Percentiles rank a stretch among this genome's conserved stretches.
phyloP scores from a whole-genome alignment of 2,888 invertebrate species.

The Myathropa florea region DNA sequence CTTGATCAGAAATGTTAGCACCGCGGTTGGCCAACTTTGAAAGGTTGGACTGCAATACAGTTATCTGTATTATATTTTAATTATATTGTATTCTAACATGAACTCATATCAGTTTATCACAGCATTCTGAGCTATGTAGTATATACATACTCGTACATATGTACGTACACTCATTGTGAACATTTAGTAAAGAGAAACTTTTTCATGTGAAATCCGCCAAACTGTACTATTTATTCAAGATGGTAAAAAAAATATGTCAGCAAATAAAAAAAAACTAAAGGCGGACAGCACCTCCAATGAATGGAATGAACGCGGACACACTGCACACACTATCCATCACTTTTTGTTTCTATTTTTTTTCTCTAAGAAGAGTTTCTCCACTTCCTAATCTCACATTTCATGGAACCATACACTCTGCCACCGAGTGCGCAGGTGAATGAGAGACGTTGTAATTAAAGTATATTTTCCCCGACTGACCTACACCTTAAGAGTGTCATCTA shows the following conservation, averaged over 20 bases:
- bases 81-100: too few relatives aligned
- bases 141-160: too few relatives aligned
- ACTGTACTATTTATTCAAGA: neutral
- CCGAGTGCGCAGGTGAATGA: neutral
- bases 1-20: too few relatives aligned
- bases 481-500: constrained; percentile 27
- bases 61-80: too few relatives aligned
- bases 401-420: constrained; percentile 6
- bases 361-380: constrained; percentile 13
- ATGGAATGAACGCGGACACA: neutral
- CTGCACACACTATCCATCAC: neutral
- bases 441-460: neutral
- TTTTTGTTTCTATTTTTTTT: neutral
- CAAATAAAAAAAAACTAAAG: neutral
- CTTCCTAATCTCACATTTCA: constrained; percentile 51
- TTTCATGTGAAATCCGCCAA: neutral
- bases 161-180: neutral
- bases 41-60: too few relatives aligned
- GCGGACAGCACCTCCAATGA: neutral
- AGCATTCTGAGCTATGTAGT: too few relatives aligned
- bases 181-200: neutral
- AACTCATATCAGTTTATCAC: too few relatives aligned
- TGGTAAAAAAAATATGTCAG: neutral
- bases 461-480: constrained; percentile 30
- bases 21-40: too few relatives aligned